A percentile compares a stretch with the other conserved stretches of the same genome.
These are phyloP conservation scores for Noctua comes DNA, from an alignment of 2,888 invertebrate species.

Conservation along the genomic window DNA sequence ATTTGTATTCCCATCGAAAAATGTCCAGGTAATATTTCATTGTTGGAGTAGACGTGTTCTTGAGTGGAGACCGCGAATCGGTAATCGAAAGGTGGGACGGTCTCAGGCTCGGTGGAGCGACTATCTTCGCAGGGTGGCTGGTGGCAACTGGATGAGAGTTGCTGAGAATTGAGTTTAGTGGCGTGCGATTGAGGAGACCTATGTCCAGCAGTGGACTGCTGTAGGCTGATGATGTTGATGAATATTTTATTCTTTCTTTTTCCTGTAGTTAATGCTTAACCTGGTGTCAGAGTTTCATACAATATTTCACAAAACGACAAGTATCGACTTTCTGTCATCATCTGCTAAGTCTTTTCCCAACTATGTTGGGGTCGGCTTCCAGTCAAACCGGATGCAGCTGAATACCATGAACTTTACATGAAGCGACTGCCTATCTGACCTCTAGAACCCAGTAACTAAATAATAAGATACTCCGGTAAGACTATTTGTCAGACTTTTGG, in stretches of 20 bases:
- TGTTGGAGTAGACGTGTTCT: too few relatives aligned
- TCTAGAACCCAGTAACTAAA: background rate
- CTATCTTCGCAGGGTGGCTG: too few relatives aligned
- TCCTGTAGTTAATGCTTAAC: too few relatives aligned
- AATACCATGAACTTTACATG: background rate
- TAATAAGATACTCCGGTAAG: background rate
- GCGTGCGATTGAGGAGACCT: too few relatives aligned
- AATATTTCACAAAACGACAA: background rate
- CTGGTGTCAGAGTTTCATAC: background rate
- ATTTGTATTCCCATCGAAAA: constrained; percentile 27
- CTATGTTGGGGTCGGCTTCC: background rate
- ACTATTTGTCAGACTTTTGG: background rate
- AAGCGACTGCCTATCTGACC: background rate
- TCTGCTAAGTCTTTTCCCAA: background rate
- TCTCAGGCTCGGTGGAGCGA: too few relatives aligned
- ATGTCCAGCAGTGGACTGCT: too few relatives aligned
- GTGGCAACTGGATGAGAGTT: too few relatives aligned
- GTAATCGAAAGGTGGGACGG: too few relatives aligned
- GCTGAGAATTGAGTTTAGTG: too few relatives aligned
- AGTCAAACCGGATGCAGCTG: background rate
- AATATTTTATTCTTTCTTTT: too few relatives aligned
- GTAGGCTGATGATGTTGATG: too few relatives aligned
- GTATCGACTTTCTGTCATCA: background rate
- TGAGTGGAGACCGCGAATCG: too few relatives aligned
- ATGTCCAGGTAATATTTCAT: constrained; percentile 36